Base-by-base conservation (phyloP, 2,113 vertebrate genomes). In the Anolis sagrei region DNA sequence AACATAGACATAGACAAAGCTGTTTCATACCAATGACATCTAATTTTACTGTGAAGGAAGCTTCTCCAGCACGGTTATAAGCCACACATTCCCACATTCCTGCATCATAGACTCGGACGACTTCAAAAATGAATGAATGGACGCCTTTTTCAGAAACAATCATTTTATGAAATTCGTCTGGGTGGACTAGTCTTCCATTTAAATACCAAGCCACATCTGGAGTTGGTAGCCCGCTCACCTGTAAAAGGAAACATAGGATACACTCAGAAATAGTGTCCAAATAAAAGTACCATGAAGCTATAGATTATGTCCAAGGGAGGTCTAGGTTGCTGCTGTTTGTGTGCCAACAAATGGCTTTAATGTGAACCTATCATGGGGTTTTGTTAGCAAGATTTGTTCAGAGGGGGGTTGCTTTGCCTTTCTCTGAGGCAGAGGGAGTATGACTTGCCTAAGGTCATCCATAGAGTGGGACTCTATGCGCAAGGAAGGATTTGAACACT, bases 161-260 rank as follows among this genome's bases (percentile, higher is more conserved):
- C 98, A 99, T 98, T 96, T 99, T 99, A 76, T 99, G 98, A 92
- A 98, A 96, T 83, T 99, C 97, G 64, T 99, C 98, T 13, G 98
- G 97, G 13, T 98, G 97, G 72, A 99, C 97, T 88, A 97, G 97
- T 95, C 97, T 97, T 69, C 98, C 97, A 1, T 99, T 98, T 94
- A 98, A 95, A 90, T 98, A 98, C 98, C 98, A 99, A 91, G 95
- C 96, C 81, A 99, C 95, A 72, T 99, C 98, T 44, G 98, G 98
- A 21, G 96, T 96, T 0, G 98, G 98, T 76, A 99, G 95, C 51
- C 98, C 98, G 2, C 97, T 97, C 1, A 99, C 98, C 98, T 99
- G 94, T 14, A 54, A 86, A 80, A 87, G 70, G 83, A 89, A 70
- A 91, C n/a, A 79, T 11, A 64, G 44, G 9, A 84, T 77, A 84